Conservation (phyloP, 2,113 vertebrate genomes). For the Pyxicephalus adspersus region DNA sequence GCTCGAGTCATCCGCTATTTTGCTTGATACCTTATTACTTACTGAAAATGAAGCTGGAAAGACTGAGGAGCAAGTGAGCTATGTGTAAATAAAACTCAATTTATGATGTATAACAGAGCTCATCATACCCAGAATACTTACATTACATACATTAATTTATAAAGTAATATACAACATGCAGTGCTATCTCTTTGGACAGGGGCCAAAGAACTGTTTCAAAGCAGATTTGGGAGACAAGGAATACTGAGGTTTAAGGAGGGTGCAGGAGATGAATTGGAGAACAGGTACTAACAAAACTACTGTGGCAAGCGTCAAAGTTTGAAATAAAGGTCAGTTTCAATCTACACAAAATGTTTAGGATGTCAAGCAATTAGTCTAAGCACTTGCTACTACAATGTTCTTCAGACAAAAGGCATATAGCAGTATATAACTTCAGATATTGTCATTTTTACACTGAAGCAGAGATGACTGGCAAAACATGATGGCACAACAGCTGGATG, state of each 20-base stretch:
- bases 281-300: background rate
- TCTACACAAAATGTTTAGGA: background rate
- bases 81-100: slow-evolving; percentile 71
- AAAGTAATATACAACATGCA: background rate
- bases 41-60: slow-evolving; percentile 83
- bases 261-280: background rate
- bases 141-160: slow-evolving; percentile 64
- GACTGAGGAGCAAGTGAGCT: slow-evolving; percentile 85
- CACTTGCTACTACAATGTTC: background rate
- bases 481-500: background rate
- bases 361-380: background rate
- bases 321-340: slow-evolving; percentile 4
- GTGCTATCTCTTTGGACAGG: background rate
- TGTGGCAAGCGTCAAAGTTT: background rate
- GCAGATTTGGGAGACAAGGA: background rate
- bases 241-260: background rate
- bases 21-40: slow-evolving; percentile 83
- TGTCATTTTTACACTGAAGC: background rate
- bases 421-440: background rate
- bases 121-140: slow-evolving; percentile 34
- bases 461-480: background rate
- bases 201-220: background rate
- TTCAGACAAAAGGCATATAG: background rate
- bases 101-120: no score
- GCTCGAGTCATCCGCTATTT: slow-evolving; percentile 75